Base-by-base conservation (phyloP, 2,113 vertebrate species). In the Leucosticte australis region DNA sequence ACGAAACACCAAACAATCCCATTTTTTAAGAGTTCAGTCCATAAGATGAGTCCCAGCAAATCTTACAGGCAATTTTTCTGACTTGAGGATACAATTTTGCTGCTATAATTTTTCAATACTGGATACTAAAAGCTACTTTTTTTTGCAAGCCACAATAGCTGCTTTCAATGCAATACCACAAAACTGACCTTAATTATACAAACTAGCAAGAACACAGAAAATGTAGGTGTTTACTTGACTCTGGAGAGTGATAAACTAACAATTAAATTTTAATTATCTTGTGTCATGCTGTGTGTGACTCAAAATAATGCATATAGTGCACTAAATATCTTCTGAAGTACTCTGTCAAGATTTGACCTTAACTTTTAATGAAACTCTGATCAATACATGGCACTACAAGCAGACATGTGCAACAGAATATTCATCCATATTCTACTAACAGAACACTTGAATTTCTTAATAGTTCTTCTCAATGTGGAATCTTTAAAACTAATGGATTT, bases 1-100 rank as follows among this genome's bases (percentile, higher is more conserved):
- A 83, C 17, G 15, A 24, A 44, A 44, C 55, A 31, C 7, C 62
- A 94, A 96, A 81, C 26, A 46, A 8, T 64, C 2, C 33, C 28
- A 62, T 91, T 92, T 90, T 74, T 60, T 31, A 44, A n/a, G n/a
- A 73, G 79, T 91, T 88, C 59, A 81, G 42, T 52, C 91, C 57
- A 49, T 73, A 89, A 86, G 56, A 22, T 68, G 95, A 91, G 50
- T 30, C 67, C 21, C 37, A 74, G 27, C 26, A 81, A 70, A 80
- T 70, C 74, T 65, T 85, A 89, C 63, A 88, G 42, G 41, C 63
- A 63, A 63, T 88, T 85, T 94, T 96, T 95, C 41, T 95, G 56
- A 82, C 27, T 90, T 94, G 42, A 3, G 68, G 89, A 81, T 56
- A 75, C 2, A 31, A 57, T 70, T 78, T 46, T 93, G n/a, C 28